A percentile compares a stretch with the other conserved stretches of the same genome.
phyloP scores from a whole-genome alignment of 2,113 vertebrate species.

The Microcebus tavaratra region DNA sequence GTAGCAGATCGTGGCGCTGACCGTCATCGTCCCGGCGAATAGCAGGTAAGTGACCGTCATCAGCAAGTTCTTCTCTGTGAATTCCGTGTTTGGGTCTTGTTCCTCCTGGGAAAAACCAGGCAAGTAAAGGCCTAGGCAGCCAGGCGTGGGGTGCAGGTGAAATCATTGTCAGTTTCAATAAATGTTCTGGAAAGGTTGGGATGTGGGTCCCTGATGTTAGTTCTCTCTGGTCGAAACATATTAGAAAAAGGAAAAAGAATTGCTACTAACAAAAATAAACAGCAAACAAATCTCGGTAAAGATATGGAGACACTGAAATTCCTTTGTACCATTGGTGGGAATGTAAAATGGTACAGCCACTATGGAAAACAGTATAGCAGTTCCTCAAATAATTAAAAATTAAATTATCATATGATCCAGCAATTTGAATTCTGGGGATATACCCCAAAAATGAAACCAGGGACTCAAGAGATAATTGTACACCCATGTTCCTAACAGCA shows the following conservation, averaged over 20 bases:
- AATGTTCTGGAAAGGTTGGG: background rate
- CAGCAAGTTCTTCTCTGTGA: conserved; percentile 75
- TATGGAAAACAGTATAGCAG: background rate
- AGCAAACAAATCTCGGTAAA: background rate
- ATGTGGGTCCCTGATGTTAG: background rate
- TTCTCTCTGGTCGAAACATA: background rate
- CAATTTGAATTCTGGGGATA: background rate
- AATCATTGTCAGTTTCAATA: background rate
- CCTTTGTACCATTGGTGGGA: too few relatives aligned
- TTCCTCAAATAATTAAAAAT: background rate
- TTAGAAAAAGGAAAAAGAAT: background rate
- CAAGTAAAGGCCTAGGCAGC: background rate
- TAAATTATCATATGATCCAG: background rate
- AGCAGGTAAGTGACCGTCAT: conserved; percentile 70
- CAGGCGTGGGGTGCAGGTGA: background rate
- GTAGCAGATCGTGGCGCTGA: conserved; percentile 67
- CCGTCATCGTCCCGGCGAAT: conserved; percentile 68
- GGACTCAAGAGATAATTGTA: background rate
- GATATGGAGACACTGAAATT: background rate
- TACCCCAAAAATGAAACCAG: background rate
- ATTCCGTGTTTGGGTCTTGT: conserved; percentile 57
- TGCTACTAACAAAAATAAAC: background rate
- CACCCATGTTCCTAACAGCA: background rate
- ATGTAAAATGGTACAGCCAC: background rate
- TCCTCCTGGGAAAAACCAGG: conserved; percentile 70